A percentile compares a stretch with the other conserved stretches of the same genome.
phyloP scores from a whole-genome alignment of 92 coral and sea anemone species.

The Siderastrea siderea region DNA sequence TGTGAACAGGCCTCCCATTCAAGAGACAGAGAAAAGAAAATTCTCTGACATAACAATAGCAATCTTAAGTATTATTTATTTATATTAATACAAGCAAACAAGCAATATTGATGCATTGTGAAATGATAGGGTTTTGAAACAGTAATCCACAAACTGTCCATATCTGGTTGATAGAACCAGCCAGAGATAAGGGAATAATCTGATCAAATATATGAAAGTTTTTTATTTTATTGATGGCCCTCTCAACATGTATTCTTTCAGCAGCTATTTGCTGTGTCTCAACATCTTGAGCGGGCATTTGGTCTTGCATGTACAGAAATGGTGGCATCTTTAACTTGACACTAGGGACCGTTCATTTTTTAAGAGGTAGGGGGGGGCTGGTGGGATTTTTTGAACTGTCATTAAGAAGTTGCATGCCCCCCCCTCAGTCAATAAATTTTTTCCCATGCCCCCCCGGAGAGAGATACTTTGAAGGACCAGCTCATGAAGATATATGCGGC shows the following conservation, averaged over 20 bases:
- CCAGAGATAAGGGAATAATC: constrained; percentile 54
- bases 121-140: constrained; percentile 72
- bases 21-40: no score
- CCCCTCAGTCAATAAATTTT: no score
- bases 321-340: constrained; percentile 61
- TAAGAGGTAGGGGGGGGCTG: no score
- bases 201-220: constrained; percentile 65
- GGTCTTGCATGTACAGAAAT: constrained; percentile 58
- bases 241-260: constrained; percentile 60
- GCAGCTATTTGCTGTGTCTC: constrained; percentile 66
- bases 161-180: constrained; percentile 68
- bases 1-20: no score
- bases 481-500: no score
- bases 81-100: background rate
- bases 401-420: no score
- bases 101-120: background rate
- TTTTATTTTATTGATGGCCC: constrained; percentile 67
- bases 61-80: no score
- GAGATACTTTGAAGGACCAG: no score
- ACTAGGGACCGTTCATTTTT: no score
- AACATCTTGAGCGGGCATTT: constrained; percentile 58
- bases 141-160: constrained; percentile 74
- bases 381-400: no score
- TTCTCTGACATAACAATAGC: no score
- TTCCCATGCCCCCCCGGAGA: no score